Conservation (phyloP, 2,113 vertebrate species). For the Upupa epops region DNA sequence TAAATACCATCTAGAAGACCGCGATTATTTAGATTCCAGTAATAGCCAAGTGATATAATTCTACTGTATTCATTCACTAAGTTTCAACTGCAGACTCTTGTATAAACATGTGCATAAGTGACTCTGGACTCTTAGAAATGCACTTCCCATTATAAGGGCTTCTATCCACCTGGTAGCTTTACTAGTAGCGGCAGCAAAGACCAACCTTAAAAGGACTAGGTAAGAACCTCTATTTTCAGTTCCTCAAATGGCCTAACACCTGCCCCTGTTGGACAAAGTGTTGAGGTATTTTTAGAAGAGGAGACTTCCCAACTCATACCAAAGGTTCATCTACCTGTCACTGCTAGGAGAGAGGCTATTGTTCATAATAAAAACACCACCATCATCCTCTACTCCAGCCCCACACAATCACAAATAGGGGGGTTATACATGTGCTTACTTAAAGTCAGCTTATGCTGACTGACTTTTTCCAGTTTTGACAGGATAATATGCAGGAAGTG, state of each 20-base stretch:
- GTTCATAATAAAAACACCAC: no score
- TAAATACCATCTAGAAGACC: not conserved
- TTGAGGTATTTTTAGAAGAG: not conserved
- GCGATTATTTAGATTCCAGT: not conserved
- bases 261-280: not conserved
- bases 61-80: no score
- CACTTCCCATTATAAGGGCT: not conserved
- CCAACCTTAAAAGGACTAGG: not conserved
- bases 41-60: not conserved
- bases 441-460: not conserved
- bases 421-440: not conserved
- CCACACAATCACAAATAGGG: not conserved
- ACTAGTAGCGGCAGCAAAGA: not conserved
- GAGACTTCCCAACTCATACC: not conserved
- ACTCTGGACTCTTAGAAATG: not conserved
- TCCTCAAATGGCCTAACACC: not conserved
- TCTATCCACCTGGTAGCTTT: not conserved
- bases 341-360: not conserved
- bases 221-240: not conserved
- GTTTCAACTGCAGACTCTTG: not conserved
- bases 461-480: not conserved
- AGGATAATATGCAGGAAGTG: not conserved
- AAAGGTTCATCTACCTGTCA: not conserved
- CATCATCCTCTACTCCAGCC: no score
- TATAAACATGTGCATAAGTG: not conserved